These are phyloP conservation scores for Himantopus leucocephalus DNA, from an alignment of 2,113 vertebrate species.

Conservation along the genomic window DNA sequence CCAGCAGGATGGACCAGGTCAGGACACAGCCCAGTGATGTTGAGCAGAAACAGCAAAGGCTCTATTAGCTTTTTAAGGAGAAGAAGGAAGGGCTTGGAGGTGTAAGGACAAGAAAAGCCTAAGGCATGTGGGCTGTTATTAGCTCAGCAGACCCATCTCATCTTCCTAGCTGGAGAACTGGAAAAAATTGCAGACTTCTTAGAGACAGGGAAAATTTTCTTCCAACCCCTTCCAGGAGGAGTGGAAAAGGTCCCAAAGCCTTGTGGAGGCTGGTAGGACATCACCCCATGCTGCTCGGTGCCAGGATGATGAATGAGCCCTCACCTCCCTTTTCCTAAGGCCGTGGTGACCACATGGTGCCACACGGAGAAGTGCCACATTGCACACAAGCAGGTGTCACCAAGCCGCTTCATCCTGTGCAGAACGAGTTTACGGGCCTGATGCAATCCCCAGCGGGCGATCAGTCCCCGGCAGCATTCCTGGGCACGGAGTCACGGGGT, in stretches of 20 bases:
- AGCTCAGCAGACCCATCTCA: background rate
- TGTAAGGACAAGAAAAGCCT: background rate
- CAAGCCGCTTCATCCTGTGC: background rate
- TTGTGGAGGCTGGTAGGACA: background rate
- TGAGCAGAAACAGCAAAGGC: background rate
- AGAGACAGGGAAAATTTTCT: rapidly evolving
- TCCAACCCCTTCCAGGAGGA: background rate
- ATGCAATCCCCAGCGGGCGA: slow-evolving; percentile 18
- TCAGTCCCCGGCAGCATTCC: background rate
- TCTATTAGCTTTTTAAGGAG: background rate
- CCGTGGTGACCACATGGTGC: background rate
- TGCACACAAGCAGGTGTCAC: background rate
- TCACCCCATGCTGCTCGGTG: background rate
- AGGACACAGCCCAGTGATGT: background rate
- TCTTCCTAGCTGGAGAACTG: background rate
- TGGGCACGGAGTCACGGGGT: background rate
- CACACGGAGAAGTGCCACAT: background rate
- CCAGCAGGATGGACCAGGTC: background rate
- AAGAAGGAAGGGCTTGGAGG: background rate
- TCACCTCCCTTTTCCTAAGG: background rate
- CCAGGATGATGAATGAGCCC: background rate
- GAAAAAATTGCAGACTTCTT: background rate
- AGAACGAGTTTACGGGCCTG: background rate
- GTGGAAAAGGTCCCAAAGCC: background rate
- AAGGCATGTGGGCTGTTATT: background rate